These are phyloP conservation scores for Pluvialis apricaria DNA, from an alignment of 2,113 vertebrate genomes.

Conservation along the genomic window DNA sequence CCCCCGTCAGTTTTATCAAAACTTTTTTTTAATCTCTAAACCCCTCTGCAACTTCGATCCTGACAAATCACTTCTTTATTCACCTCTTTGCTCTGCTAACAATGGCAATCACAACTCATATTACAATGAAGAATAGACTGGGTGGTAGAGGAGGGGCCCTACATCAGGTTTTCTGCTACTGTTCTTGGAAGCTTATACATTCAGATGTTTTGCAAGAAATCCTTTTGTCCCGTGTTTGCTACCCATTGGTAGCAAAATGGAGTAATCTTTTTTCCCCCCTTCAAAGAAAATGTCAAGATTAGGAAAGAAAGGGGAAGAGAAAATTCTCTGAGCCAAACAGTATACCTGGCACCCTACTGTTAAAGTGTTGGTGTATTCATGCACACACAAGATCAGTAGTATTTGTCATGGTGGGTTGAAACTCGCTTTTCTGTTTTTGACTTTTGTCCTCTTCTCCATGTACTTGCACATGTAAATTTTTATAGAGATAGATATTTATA, in stretches of 20 bases:
- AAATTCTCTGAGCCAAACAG: background rate
- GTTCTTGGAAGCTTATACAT: background rate
- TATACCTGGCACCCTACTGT: background rate
- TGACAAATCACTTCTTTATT: slow-evolving; percentile 24
- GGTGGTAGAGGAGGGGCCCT: background rate
- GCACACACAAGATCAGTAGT: background rate
- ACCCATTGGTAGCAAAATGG: background rate
- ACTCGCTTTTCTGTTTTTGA: background rate
- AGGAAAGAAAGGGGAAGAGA: background rate
- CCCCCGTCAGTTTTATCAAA: background rate
- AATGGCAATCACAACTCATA: background rate
- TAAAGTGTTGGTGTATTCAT: background rate
- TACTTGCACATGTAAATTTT: background rate
- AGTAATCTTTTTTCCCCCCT: background rate
- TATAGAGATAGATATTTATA: too few species aligned
- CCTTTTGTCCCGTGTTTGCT: background rate
- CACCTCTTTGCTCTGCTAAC: background rate
- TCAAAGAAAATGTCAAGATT: background rate
- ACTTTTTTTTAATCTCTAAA: background rate
- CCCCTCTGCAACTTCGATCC: background rate
- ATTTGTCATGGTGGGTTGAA: background rate
- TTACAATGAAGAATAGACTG: background rate
- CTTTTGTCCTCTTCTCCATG: background rate
- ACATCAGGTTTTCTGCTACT: background rate
- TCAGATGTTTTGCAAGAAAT: background rate